Percentiles rank a stretch among this genome's conserved stretches.
Conservation (phyloP, 2,797 vertebrate species). For the Acanthurus lineatus region DNA sequence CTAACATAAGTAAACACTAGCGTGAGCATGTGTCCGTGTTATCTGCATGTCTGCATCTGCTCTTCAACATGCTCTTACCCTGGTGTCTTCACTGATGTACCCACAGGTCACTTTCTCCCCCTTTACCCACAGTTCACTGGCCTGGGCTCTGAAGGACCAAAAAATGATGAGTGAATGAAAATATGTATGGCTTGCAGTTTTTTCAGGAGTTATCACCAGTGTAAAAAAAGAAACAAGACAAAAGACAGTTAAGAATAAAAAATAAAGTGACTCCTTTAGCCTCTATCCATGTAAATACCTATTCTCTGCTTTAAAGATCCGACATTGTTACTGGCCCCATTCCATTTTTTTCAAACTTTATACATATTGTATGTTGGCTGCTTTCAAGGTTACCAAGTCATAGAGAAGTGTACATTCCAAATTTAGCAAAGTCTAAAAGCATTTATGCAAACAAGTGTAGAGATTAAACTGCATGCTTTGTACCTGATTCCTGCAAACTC, state of each 20-base stretch:
- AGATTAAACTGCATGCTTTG: not conserved
- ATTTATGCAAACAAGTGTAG: not conserved
- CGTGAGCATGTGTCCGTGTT: not conserved
- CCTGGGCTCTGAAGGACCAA: slow-evolving; percentile 89
- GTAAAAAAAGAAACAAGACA: not conserved
- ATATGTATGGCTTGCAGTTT: too few species aligned
- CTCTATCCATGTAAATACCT: not conserved
- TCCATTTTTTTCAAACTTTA: not conserved
- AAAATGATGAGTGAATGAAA: not conserved
- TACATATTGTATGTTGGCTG: not conserved
- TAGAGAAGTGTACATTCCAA: not conserved
- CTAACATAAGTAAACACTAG: not conserved
- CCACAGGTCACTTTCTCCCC: slow-evolving; percentile 99
- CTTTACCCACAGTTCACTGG: slow-evolving; percentile 97
- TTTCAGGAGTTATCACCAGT: not conserved
- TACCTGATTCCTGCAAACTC: slow-evolving; percentile 98
- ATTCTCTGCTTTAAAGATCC: too few species aligned
- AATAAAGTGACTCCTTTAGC: not conserved
- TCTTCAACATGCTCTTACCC: slow-evolving; percentile 85
- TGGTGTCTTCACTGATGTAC: slow-evolving; percentile 96
- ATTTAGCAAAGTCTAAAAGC: too few species aligned
- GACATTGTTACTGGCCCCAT: not conserved
- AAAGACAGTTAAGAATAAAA: not conserved
- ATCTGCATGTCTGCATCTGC: not conserved
- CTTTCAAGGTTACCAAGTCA: not conserved